Percentiles rank a stretch among this genome's conserved stretches.
Conservation (phyloP, 1,140 invertebrate genomes). For the Meloidogyne floridensis region DNA sequence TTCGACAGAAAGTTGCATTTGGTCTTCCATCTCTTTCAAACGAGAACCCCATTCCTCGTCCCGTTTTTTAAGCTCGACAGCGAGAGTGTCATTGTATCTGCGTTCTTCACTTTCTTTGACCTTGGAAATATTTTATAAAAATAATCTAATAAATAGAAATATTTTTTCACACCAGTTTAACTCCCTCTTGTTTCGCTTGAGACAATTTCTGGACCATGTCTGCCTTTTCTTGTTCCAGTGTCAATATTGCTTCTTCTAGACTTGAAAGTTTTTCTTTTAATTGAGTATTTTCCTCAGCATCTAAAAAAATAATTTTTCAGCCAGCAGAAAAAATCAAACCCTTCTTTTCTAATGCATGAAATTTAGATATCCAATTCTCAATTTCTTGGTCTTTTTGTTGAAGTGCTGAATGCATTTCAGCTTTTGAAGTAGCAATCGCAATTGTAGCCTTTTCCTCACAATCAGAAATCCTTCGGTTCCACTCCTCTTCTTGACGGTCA, state of each 20-base stretch:
- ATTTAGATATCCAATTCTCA: constrained; percentile 54
- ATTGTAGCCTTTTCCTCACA: constrained; percentile 46
- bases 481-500: constrained; percentile 51
- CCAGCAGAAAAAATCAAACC: constrained; percentile 12
- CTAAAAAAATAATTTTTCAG: constrained; percentile 30
- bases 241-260: constrained; percentile 42
- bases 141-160: constrained; percentile 5
- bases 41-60: constrained; percentile 41
- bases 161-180: constrained; percentile 44
- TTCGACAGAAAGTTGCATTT: constrained; percentile 45
- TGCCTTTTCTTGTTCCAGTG: constrained; percentile 57
- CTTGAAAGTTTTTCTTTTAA: constrained; percentile 51
- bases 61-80: constrained; percentile 36
- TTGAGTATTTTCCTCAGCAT: constrained; percentile 48
- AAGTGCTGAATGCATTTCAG: constrained; percentile 51
- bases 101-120: constrained; percentile 57
- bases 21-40: constrained; percentile 39
- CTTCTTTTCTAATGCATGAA: constrained; percentile 46
- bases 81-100: constrained; percentile 39
- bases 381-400: constrained; percentile 57
- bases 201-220: constrained; percentile 64
- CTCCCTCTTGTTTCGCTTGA: constrained; percentile 60
- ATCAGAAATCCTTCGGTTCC: constrained; percentile 19
- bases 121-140: constrained; percentile 40
- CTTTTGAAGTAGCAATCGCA: constrained; percentile 52